Conservation (phyloP, 2,888 invertebrate genomes). For the Drosophila rubida region DNA sequence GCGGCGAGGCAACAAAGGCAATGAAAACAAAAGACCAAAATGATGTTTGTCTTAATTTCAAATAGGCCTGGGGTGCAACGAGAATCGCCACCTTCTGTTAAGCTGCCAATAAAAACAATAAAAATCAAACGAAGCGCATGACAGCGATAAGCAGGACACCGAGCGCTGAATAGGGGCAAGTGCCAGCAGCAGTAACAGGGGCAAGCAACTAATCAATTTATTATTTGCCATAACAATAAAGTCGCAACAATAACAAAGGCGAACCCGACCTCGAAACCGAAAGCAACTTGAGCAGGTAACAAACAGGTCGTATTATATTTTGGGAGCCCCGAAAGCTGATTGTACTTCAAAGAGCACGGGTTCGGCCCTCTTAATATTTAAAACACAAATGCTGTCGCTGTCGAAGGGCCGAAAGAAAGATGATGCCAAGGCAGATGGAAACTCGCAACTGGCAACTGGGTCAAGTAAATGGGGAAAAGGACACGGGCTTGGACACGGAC, state of each 20-base stretch:
- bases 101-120: conserved; percentile 56
- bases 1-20: conserved; percentile 17
- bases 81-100: conserved; percentile 22
- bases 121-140: conserved; percentile 32
- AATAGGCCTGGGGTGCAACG: conserved; percentile 32
- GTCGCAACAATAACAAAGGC: conserved; percentile 32
- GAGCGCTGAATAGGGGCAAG: conserved; percentile 3
- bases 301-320: conserved; percentile 40
- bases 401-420: neutral
- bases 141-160: conserved; percentile 26
- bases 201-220: conserved; percentile 71
- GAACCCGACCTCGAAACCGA: conserved; percentile 15
- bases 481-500: neutral
- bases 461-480: conserved; percentile 11
- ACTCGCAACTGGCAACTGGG: too few species aligned
- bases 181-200: neutral
- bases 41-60: conserved; percentile 50
- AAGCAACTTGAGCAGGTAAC: conserved; percentile 23
- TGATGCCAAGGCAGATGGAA: too few species aligned
- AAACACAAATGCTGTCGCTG: conserved; percentile 42
- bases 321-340: neutral
- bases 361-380: conserved; percentile 55
- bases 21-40: conserved; percentile 19
- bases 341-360: conserved; percentile 11
- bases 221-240: conserved; percentile 71